Conservation (phyloP, 1,140 invertebrate species). For the Tenebrio molitor region DNA sequence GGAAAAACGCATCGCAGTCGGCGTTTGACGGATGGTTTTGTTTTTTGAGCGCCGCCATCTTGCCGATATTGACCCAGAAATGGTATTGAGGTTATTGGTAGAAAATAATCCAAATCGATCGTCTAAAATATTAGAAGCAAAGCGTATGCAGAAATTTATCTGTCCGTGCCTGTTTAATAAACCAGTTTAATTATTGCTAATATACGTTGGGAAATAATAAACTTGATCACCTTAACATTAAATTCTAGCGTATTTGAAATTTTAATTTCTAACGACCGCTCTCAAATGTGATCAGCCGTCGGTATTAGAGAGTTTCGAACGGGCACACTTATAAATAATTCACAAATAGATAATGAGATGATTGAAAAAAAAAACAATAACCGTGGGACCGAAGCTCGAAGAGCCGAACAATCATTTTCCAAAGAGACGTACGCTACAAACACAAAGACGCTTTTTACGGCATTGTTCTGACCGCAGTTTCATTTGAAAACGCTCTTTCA, state of each 20-base stretch:
- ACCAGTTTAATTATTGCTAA: constrained; percentile 39
- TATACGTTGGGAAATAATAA: constrained; percentile 40
- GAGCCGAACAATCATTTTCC: background rate
- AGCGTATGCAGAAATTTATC: constrained; percentile 35
- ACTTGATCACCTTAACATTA: constrained; percentile 38
- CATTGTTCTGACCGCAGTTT: constrained; percentile 9
- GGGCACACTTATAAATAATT: constrained; percentile 36
- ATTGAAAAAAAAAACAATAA: constrained; percentile 38
- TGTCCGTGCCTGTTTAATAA: constrained; percentile 33
- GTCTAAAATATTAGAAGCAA: constrained; percentile 32
- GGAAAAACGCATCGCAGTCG: background rate
- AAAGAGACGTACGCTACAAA: too few relatives aligned
- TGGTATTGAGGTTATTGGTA: constrained; percentile 19
- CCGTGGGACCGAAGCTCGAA: constrained; percentile 25
- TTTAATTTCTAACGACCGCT: constrained; percentile 17
- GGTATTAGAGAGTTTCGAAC: constrained; percentile 6
- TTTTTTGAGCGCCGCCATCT: background rate
- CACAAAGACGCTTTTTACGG: constrained; percentile 25
- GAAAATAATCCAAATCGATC: constrained; percentile 21
- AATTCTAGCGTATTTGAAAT: constrained; percentile 29
- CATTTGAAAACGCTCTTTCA: constrained; percentile 29
- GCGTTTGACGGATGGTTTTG: background rate
- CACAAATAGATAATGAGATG: constrained; percentile 34
- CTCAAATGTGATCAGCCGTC: constrained; percentile 9
- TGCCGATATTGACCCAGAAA: constrained; percentile 26